Evolutionary conservation across 2,888 invertebrate genomes (phyloP).

Genomic region (Epinotia brunnichana): DNA sequence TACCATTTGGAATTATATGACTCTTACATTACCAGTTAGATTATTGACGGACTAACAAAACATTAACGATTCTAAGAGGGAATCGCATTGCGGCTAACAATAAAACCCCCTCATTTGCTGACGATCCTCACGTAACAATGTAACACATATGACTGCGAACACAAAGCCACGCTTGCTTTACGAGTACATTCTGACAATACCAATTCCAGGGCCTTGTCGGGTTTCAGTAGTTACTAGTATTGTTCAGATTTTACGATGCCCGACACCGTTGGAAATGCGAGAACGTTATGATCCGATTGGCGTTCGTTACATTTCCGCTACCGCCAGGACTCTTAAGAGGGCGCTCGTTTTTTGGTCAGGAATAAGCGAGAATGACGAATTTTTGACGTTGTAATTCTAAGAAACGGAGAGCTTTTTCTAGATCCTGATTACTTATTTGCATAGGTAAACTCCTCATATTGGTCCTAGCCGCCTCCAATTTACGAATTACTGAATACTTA

Average conservation of each 20-base stretch:
- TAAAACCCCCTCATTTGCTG: constrained; percentile 59
- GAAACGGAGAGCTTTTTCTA: too few species aligned
- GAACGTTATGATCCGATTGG: constrained; percentile 50
- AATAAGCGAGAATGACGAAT: too few species aligned
- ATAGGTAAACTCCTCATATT: too few species aligned
- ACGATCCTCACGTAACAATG: constrained; percentile 65
- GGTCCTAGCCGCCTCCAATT: too few species aligned
- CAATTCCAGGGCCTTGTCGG: constrained; percentile 70
- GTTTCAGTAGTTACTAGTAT: constrained; percentile 67
- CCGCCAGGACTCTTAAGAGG: constrained; percentile 26
- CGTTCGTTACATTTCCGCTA: constrained; percentile 40
- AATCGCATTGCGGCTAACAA: constrained; percentile 49
- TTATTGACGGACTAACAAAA: constrained; percentile 42
- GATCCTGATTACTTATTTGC: too few species aligned
- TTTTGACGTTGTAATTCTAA: too few species aligned
- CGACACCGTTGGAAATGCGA: constrained; percentile 54
- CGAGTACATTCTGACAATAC: constrained; percentile 71
- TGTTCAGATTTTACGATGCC: constrained; percentile 69
- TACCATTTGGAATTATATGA: background rate
- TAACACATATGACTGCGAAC: constrained; percentile 64
- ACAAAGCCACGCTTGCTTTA: constrained; percentile 70
- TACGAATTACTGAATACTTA: too few species aligned
- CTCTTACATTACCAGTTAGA: background rate
- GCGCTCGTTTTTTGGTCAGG: too few species aligned
- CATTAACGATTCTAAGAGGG: constrained; percentile 47